Evolutionary conservation across 2,113 vertebrate species (phyloP).

Genomic region (Sisor rabdophorus): DNA sequence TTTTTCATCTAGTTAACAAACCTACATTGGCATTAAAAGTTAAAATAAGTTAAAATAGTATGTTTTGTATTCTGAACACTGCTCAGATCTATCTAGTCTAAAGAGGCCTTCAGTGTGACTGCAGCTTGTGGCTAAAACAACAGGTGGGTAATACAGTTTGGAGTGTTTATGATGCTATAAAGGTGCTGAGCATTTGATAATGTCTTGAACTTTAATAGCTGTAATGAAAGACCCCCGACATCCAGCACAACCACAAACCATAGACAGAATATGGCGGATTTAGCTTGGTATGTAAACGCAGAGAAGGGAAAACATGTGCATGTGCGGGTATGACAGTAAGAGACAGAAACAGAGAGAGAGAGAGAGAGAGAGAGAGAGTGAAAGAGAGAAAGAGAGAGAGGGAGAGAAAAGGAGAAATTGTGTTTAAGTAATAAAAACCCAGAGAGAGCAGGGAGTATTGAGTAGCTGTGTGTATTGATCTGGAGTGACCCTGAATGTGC

Average conservation of each 20-base stretch:
- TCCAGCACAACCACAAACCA: conserved; percentile 32
- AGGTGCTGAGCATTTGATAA: conserved; percentile 48
- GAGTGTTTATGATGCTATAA: conserved; percentile 57
- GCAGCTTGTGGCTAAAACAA: conserved; percentile 23
- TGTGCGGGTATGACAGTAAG: conserved; percentile 10
- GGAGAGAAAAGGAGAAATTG: not conserved
- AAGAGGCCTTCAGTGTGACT: not conserved
- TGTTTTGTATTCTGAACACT: not conserved
- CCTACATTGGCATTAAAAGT: not conserved
- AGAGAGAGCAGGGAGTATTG: conserved; percentile 34
- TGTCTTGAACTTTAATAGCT: conserved; percentile 47
- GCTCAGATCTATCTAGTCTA: not conserved
- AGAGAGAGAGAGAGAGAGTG: not conserved
- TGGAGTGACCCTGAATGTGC: conserved; percentile 26
- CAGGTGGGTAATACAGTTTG: conserved; percentile 50
- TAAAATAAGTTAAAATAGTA: not conserved
- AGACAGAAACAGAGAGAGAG: not conserved
- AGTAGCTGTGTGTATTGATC: conserved; percentile 40
- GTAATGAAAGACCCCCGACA: conserved; percentile 44
- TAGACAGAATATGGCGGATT: conserved; percentile 19
- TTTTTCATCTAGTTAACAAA: not conserved
- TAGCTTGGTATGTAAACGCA: not conserved
- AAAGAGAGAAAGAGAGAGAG: not conserved
- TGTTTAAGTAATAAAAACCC: conserved; percentile 31
- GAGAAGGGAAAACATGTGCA: not conserved